phyloP scores from a whole-genome alignment of 35 echinoderm and acorn worm species.

The Patiria miniata region DNA sequence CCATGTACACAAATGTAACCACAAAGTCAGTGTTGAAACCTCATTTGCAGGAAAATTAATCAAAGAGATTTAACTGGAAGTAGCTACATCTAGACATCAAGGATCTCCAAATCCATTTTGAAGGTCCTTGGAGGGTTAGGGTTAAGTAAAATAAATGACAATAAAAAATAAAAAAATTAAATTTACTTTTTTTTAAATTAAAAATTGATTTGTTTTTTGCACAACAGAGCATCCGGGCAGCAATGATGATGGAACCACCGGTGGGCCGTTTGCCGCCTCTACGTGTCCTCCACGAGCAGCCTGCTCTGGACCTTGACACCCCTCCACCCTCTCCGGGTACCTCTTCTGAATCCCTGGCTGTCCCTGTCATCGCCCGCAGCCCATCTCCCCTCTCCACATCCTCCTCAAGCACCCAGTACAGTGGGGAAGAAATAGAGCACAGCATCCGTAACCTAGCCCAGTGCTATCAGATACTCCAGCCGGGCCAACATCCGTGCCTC shows the following conservation, averaged over 20 bases:
- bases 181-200: too few species aligned
- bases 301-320: constrained; percentile 84
- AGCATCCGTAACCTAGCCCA: constrained; percentile 74
- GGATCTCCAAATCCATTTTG: too few species aligned
- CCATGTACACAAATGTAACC: too few species aligned
- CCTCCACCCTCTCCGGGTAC: constrained; percentile 75
- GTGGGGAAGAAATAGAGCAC: constrained; percentile 76
- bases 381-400: not conserved
- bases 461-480: constrained; percentile 71
- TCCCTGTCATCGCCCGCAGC: constrained; percentile 38
- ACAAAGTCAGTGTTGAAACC: too few species aligned
- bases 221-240: not conserved
- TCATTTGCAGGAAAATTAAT: too few species aligned
- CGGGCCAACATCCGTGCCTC: constrained; percentile 65
- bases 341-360: constrained; percentile 48
- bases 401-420: constrained; percentile 42
- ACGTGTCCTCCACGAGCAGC: constrained; percentile 78
- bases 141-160: too few species aligned
- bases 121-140: too few species aligned
- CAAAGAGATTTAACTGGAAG: too few species aligned
- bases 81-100: too few species aligned
- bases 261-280: constrained; percentile 77
- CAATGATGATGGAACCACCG: constrained; percentile 71
- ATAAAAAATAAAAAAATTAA: too few species aligned
- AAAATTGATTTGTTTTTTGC: too few species aligned